Evolutionary conservation across 2,797 vertebrate genomes (phyloP), one percentile per base, ranked within the genome.

Genomic region (Macropodus opercularis): DNA sequence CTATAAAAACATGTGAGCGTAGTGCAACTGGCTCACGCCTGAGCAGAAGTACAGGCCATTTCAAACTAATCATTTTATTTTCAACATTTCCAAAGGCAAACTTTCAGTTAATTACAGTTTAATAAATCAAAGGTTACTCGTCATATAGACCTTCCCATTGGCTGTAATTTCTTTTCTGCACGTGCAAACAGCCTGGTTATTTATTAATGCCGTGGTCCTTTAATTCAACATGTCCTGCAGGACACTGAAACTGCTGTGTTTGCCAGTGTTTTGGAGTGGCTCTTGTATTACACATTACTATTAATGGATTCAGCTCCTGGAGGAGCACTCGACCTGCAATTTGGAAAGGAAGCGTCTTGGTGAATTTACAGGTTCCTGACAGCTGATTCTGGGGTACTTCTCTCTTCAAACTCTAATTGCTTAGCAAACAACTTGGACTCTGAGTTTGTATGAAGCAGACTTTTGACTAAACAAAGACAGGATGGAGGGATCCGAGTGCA

Each of bases 51-150:
- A 46, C 22, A 17, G 17, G n/a, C 17, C 40, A 9, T 36, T 65
- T 44, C 39, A 14, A 73, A 61, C 36, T 44, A 32, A 61, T 58
- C 47, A 24, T 23, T 18, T 55, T 56, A 44, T 53, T 39, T 54
- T 42, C 14, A 66, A 2, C 34, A n/a, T 74, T 53, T 73, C 50
- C 29, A 50, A 35, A 47, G 68, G 61, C 59, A 63, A 18, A 75
- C 63, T 63, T 62, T 6, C 58, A 40, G 26, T 77, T 77, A 76
- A 77, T 76, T 59, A 73, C 42, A 67, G 27, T 78, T 83, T 72
- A 76, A 85, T 74, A 51, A 79, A 65, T 6, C 39, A 38, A 52
- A 42, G 56, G 47, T 54, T 8, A 39, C n/a, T 65, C 50, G 69
- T 78, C 47, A 34, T 42, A 56, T 7, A 65, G 70, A 72, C 69